Base-by-base conservation (phyloP, 2,888 invertebrate genomes). In the Ernsta delagoae region DNA sequence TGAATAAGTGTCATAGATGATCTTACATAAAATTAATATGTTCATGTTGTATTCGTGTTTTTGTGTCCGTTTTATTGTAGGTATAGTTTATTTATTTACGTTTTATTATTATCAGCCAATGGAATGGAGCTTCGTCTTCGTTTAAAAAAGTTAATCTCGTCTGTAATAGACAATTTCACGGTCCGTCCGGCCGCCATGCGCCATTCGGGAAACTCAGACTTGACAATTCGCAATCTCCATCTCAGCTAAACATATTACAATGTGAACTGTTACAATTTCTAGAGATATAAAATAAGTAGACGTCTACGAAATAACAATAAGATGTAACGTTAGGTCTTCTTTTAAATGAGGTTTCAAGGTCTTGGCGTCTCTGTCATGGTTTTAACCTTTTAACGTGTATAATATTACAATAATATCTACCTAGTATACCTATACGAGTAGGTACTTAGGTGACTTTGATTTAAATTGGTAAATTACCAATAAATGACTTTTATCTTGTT, bases 81-180 rank as follows among this genome's bases (percentile, higher is more conserved):
- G 5, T 39, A 5, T 0, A 6, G 39, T 4, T 24, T 24, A 24
- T 24, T 24, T 24, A 24, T 24, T 24, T 24, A 1, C 24, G 24
- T 24, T 24, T 24, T 24, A 24, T 24, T 24, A 24, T 24, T 24
- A 24, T 24, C 24, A 24, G 24, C 24, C 24, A 24, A 39, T 39
- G 1, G 8, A 41, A 8, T 53, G 9, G 11, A 54, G 9, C 11
- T 54, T 54, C 54, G 31, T 5, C 54, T 54, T 57, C 36, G 11
- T n/a, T 31, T n/a, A 36, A 41, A 63, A 54, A 54, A 63, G 41
- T 24, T 62, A 63, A 63, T 63, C 16, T 54, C 9, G 53, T 16
- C 24, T 50, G 24, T 54, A 63, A 63, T 54, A 54, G 41, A 41
- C 36, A 63, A 63, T 63, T 63, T 63, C 53, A 63, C 63, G 63